These are phyloP conservation scores for Phalera bucephala DNA, from an alignment of 2,888 invertebrate genomes.

Conservation along the genomic window DNA sequence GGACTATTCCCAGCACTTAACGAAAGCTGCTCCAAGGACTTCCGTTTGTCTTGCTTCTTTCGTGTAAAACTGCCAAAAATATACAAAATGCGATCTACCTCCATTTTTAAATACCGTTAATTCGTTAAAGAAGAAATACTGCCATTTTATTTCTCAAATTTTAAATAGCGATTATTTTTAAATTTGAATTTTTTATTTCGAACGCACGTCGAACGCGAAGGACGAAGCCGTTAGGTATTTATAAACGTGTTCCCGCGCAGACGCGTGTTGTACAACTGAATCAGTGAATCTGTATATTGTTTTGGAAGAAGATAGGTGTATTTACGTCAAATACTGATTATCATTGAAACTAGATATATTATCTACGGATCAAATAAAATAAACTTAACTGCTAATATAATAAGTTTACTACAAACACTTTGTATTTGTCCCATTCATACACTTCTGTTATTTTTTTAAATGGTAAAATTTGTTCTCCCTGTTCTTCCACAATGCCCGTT, in stretches of 20 bases:
- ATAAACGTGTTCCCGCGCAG: slow-evolving; percentile 53
- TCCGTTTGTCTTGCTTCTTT: slow-evolving; percentile 80
- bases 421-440: too few species aligned
- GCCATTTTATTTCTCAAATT: slow-evolving; percentile 2
- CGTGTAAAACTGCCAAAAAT: slow-evolving; percentile 85
- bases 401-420: too few species aligned
- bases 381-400: too few species aligned
- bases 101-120: slow-evolving; percentile 60
- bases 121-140: neutral
- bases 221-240: slow-evolving; percentile 35
- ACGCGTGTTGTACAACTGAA: slow-evolving; percentile 46
- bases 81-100: slow-evolving; percentile 84
- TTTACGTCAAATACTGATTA: too few species aligned
- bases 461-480: too few species aligned
- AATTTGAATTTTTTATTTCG: slow-evolving; percentile 32
- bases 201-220: slow-evolving; percentile 35
- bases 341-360: too few species aligned
- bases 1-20: slow-evolving; percentile 76
- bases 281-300: too few species aligned
- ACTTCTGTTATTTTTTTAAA: too few species aligned
- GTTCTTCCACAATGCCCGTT: too few species aligned
- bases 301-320: too few species aligned
- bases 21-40: slow-evolving; percentile 70
- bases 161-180: slow-evolving; percentile 10
- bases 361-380: too few species aligned